phyloP scores from a whole-genome alignment of 2,888 invertebrate species.

The Habroteleia sp. region DNA sequence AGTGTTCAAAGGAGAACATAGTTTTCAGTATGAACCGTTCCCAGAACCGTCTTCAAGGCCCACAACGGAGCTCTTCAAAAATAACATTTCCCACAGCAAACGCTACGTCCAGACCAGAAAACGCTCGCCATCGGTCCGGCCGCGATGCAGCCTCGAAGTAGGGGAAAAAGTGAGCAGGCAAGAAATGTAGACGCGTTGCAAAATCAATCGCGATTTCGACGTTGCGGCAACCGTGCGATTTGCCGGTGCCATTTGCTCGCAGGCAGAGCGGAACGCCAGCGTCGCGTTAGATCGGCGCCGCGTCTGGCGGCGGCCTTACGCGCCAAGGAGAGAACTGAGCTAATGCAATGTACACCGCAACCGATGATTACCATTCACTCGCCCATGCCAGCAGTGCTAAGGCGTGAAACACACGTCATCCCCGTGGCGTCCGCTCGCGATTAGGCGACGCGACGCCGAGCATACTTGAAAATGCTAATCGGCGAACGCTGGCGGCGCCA shows the following conservation, averaged over 20 bases:
- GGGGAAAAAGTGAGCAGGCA: slow-evolving; percentile 2
- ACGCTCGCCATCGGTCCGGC: not conserved
- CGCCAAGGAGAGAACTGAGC: slow-evolving; percentile 43
- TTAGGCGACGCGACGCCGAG: slow-evolving; percentile 37
- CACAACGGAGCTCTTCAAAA: too few relatives aligned
- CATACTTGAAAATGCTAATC: slow-evolving; percentile 32
- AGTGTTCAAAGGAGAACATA: too few relatives aligned
- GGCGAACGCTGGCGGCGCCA: slow-evolving; percentile 32
- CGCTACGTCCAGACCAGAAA: too few relatives aligned
- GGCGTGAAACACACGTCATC: slow-evolving; percentile 52
- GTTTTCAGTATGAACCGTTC: too few relatives aligned
- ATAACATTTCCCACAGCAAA: too few relatives aligned
- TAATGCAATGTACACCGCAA: slow-evolving; percentile 39
- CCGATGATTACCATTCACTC: slow-evolving; percentile 45
- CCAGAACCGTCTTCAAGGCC: too few relatives aligned
- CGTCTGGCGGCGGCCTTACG: slow-evolving; percentile 41
- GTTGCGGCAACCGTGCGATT: slow-evolving; percentile 18
- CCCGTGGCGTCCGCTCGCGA: slow-evolving; percentile 35
- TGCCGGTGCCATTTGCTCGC: slow-evolving; percentile 27
- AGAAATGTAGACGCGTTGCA: slow-evolving; percentile 20
- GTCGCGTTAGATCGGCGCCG: slow-evolving; percentile 49
- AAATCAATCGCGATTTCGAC: slow-evolving; percentile 40
- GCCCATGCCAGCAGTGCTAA: slow-evolving; percentile 37
- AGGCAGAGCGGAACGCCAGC: slow-evolving; percentile 35
- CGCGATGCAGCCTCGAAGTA: slow-evolving; percentile 2